Evolutionary conservation across 2,113 vertebrate genomes (phyloP).

Genomic region (Pseudopipra pipra): DNA sequence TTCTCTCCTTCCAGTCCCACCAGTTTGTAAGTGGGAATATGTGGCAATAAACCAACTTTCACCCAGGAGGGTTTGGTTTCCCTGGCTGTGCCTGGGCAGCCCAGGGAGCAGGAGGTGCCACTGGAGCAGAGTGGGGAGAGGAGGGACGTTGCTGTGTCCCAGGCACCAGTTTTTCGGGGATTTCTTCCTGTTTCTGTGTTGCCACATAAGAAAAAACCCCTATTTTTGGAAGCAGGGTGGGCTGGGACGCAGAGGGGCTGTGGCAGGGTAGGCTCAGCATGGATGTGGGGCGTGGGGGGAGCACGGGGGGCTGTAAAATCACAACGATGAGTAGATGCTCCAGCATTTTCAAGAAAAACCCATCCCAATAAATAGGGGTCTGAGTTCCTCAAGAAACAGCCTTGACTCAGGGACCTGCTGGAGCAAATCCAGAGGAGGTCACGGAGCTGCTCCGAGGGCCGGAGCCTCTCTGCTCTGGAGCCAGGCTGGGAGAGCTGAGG

Average conservation of each 20-base stretch:
- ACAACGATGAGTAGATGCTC: fast-evolving
- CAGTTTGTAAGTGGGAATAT: neutral
- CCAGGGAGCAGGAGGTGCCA: fast-evolving
- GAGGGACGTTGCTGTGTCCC: neutral
- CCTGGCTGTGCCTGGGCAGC: fast-evolving
- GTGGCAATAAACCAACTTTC: too few relatives aligned
- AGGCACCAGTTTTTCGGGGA: neutral
- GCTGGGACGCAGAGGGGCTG: neutral
- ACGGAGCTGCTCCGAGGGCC: neutral
- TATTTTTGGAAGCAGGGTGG: neutral
- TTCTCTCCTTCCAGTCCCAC: neutral
- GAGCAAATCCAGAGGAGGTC: neutral
- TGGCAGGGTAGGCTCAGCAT: neutral
- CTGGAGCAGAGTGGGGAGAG: neutral
- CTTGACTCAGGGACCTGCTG: neutral
- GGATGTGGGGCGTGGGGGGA: neutral
- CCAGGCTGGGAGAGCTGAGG: neutral
- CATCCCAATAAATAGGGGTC: neutral
- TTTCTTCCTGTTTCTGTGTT: neutral
- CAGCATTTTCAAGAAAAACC: neutral
- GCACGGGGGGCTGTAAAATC: neutral
- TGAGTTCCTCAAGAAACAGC: neutral
- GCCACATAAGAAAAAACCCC: neutral
- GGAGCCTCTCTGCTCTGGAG: neutral
- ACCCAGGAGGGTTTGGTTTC: fast-evolving